Evolutionary conservation across 1,140 invertebrate genomes (phyloP).

Genomic region (Fopius arisanus): DNA sequence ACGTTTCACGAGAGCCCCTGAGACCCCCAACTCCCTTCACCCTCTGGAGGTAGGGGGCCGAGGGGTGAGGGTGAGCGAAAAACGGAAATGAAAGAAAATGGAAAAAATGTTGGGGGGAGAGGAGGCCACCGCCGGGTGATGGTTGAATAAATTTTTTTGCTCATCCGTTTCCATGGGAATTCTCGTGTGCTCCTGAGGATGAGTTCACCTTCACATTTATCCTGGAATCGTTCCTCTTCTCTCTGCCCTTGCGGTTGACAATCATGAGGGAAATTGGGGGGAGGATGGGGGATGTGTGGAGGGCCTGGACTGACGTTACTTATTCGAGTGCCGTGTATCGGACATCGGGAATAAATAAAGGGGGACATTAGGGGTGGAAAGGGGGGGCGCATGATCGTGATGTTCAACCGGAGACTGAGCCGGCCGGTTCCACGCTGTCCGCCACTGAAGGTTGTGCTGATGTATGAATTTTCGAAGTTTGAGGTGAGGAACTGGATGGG

Average conservation of each 20-base stretch:
- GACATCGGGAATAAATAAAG: neutral
- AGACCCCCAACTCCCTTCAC: no score
- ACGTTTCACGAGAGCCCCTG: neutral
- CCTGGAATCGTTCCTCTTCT: no score
- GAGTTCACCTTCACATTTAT: neutral
- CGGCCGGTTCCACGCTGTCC: slow-evolving; percentile 4
- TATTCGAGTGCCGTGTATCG: no score
- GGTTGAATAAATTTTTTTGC: neutral
- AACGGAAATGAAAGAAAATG: neutral
- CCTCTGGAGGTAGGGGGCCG: neutral
- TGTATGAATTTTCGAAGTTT: slow-evolving; percentile 5
- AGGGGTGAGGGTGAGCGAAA: no score
- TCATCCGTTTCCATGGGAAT: neutral
- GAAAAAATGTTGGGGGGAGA: no score
- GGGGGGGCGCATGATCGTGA: slow-evolving; percentile 6
- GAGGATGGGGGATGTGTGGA: no score
- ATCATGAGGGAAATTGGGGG: no score
- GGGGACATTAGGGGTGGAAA: neutral
- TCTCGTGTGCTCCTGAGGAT: neutral
- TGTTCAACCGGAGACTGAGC: slow-evolving; percentile 8
- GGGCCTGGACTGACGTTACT: no score
- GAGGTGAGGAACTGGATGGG: neutral
- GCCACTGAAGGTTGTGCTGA: neutral
- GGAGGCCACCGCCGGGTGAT: neutral
- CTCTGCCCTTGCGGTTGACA: no score